Percentiles rank a stretch among this genome's conserved stretches.
Conservation (phyloP, 2,113 vertebrate species). For the Dermatemys mawii region DNA sequence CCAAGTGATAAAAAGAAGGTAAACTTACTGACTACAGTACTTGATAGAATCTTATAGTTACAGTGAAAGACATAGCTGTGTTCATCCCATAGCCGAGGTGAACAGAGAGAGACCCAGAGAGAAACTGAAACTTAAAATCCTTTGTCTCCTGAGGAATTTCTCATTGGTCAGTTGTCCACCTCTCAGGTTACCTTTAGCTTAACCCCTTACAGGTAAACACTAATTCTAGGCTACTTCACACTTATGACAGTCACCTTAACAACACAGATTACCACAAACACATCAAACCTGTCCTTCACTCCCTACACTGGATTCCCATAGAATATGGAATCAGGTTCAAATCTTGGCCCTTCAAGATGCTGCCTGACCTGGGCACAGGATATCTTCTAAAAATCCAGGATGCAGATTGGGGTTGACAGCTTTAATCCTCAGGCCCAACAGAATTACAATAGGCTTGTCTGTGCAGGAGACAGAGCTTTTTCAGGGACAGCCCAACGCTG, state of each 20-base stretch:
- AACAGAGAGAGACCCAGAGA: too few relatives aligned
- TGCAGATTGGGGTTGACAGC: neutral
- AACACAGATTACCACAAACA: neutral
- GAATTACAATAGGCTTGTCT: neutral
- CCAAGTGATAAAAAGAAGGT: too few relatives aligned
- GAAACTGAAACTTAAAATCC: too few relatives aligned
- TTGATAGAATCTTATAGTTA: too few relatives aligned
- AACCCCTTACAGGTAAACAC: too few relatives aligned
- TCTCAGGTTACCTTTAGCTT: too few relatives aligned
- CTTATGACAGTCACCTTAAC: neutral
- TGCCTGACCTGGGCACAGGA: neutral
- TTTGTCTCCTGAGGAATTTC: too few relatives aligned
- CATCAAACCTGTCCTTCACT: neutral
- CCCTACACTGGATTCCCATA: neutral
- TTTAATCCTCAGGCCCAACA: neutral
- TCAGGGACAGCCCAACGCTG: neutral
- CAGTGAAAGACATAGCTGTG: too few relatives aligned
- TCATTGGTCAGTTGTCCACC: too few relatives aligned
- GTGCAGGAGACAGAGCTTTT: neutral
- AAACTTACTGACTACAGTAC: too few relatives aligned
- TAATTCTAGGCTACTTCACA: too few relatives aligned
- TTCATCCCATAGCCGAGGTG: too few relatives aligned
- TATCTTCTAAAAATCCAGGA: neutral
- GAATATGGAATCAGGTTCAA: neutral
- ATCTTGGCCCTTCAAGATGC: neutral